Evolutionary conservation across 2,797 vertebrate genomes (phyloP).

Genomic region (Cercopithecus petaurista): DNA sequence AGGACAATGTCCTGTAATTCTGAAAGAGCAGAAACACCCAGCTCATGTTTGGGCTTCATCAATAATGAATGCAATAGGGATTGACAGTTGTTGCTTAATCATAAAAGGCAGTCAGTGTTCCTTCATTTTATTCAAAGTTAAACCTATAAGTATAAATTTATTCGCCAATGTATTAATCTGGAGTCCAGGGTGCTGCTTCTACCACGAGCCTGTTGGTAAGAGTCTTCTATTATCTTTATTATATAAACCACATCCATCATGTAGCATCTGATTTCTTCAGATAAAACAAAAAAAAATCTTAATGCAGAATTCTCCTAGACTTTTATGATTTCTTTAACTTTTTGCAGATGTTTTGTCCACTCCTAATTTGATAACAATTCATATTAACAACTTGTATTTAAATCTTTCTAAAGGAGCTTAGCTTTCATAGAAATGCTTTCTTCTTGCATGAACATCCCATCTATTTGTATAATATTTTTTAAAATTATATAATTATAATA

Average conservation of each 20-base stretch:
- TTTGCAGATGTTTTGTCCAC: constrained; percentile 11
- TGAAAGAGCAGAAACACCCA: neutral
- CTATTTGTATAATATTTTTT: neutral
- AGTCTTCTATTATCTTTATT: neutral
- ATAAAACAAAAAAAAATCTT: neutral
- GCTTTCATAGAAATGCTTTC: constrained; percentile 6
- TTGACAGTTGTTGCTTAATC: neutral
- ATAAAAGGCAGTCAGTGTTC: neutral
- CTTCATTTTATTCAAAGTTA: neutral
- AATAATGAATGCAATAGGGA: neutral
- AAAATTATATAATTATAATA: neutral
- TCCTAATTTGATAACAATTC: constrained; percentile 23
- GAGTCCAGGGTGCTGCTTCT: neutral
- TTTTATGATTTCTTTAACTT: neutral
- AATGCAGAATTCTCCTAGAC: constrained; percentile 12
- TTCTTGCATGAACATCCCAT: neutral
- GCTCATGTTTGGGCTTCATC: neutral
- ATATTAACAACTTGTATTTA: neutral
- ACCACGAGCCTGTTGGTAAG: neutral
- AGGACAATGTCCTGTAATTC: neutral
- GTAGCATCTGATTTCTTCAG: constrained; percentile 15
- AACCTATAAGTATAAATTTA: neutral
- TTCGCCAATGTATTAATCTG: neutral
- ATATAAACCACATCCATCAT: neutral
- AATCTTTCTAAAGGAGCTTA: constrained; percentile 53